Conservation (phyloP, 2,113 vertebrate genomes). For the Corythoichthys haematopterus region DNA sequence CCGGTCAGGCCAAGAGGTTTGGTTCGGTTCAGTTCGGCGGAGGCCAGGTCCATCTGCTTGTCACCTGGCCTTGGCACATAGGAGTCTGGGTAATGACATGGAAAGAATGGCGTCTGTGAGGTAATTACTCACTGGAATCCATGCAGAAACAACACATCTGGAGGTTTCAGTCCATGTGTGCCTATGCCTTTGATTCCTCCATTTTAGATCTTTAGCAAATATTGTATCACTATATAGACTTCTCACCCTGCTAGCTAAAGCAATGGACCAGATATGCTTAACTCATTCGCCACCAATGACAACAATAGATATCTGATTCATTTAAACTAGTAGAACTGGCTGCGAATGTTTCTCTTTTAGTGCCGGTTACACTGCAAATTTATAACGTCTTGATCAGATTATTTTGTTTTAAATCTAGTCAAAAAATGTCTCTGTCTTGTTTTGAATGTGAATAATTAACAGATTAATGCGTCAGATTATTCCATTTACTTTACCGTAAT, state of each 20-base stretch:
- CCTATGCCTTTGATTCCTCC: slow-evolving; percentile 11
- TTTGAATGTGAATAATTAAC: too few relatives aligned
- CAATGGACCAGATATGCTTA: too few relatives aligned
- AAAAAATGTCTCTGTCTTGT: too few relatives aligned
- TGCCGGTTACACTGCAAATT: too few relatives aligned
- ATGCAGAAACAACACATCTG: slow-evolving; percentile 82
- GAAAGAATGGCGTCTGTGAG: slow-evolving; percentile 73
- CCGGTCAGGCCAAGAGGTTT: slow-evolving; percentile 7
- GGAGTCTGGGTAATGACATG: slow-evolving; percentile 76
- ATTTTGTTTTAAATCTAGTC: too few relatives aligned
- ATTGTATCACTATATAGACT: neutral
- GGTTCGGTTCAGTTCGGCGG: slow-evolving; percentile 58
- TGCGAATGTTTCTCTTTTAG: too few relatives aligned
- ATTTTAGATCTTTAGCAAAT: slow-evolving; percentile 41
- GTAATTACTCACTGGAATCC: slow-evolving; percentile 78
- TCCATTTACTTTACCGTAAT: too few relatives aligned
- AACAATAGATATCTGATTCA: too few relatives aligned
- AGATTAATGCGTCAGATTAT: too few relatives aligned
- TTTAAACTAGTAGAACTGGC: too few relatives aligned
- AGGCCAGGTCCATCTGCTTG: slow-evolving; percentile 75
- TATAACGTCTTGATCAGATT: too few relatives aligned
- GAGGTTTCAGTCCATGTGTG: slow-evolving; percentile 59
- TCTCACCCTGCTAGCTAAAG: neutral
- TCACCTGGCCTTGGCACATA: slow-evolving; percentile 75
- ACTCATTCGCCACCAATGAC: too few relatives aligned